Base-by-base conservation (phyloP, 2,113 vertebrate species). In the Marcusenius ussheri region DNA sequence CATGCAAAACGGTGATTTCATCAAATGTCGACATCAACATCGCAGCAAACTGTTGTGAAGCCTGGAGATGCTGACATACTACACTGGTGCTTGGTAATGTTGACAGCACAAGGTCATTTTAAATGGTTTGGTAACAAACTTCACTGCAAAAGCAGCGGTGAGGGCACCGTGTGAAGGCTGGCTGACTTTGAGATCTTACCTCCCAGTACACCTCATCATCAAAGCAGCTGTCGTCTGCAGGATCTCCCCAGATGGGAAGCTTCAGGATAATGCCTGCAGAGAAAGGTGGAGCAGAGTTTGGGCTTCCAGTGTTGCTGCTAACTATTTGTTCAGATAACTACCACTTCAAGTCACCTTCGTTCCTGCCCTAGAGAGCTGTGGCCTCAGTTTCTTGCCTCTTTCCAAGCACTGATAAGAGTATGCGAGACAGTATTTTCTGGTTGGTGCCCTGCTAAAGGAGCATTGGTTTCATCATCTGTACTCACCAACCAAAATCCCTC, bases 121-220 rank as follows among this genome's bases (percentile, higher is more conserved):
- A 80, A 74, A 27, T 39, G 74, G 74, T 19, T 42, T 39, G 13
- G 31, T 77, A 39, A 39, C 70, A 77, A 77, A 77, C 70, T 17
- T 80, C 74, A 42, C 17, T 19, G 17, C 35, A 77, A 39, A 77
- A 77, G 70, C 11, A 15, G 70, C 1, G 5, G 74, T 39, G 13
- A 77, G 0, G 5, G 1, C 31, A 7, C 13, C 4, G 15, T 24
- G 39, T n/a, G 39, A 47, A 84, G 83, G 1, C 21, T n/a, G 45
- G 17, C 2, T 42, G 27, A 45, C 10, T 39, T 6, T n/a, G 1
- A 39, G 46, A 19, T 10, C 97, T 96, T 91, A 99, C 98, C 97
- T 99, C 97, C 98, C 98, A 99, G 93, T 99, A 99, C 1, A 96
- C 0, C 2, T 93, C 95, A 53, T 99, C 98, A 58, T 98, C 96